Conservation (phyloP, 1,140 invertebrate species). For the Cecropterus lyciades region DNA sequence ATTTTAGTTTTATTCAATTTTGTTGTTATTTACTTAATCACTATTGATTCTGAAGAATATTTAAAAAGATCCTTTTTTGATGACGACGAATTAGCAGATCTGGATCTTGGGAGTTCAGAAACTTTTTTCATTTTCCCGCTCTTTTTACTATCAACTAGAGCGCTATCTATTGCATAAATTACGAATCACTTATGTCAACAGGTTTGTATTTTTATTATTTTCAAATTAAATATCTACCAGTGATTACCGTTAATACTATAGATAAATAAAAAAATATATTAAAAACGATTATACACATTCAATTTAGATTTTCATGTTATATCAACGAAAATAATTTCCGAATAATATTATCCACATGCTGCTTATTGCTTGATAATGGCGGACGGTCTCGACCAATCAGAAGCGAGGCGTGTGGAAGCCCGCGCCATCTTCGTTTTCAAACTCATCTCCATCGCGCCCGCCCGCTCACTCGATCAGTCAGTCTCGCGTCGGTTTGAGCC, state of each 20-base stretch:
- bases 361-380: slow-evolving; percentile 66
- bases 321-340: slow-evolving; percentile 12
- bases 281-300: slow-evolving; percentile 12
- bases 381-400: slow-evolving; percentile 83
- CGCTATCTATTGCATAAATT: slow-evolving; percentile 23
- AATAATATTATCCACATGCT: slow-evolving; percentile 57
- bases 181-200: slow-evolving; percentile 15
- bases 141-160: slow-evolving; percentile 16
- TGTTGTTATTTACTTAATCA: no score
- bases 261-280: slow-evolving; percentile 7
- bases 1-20: no score
- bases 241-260: neutral
- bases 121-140: slow-evolving; percentile 24
- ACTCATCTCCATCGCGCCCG: slow-evolving; percentile 85
- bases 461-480: slow-evolving; percentile 84
- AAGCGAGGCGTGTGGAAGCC: slow-evolving; percentile 86
- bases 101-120: neutral
- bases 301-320: neutral
- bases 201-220: slow-evolving; percentile 24
- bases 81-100: no score
- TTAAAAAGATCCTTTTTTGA: no score
- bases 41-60: no score
- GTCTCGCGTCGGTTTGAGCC: slow-evolving; percentile 85
- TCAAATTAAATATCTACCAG: neutral
- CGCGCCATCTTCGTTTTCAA: slow-evolving; percentile 94